Evolutionary conservation across 2,888 invertebrate genomes (phyloP), one percentile per base, ranked within the genome.

Genomic region (Lochmaea capreae): DNA sequence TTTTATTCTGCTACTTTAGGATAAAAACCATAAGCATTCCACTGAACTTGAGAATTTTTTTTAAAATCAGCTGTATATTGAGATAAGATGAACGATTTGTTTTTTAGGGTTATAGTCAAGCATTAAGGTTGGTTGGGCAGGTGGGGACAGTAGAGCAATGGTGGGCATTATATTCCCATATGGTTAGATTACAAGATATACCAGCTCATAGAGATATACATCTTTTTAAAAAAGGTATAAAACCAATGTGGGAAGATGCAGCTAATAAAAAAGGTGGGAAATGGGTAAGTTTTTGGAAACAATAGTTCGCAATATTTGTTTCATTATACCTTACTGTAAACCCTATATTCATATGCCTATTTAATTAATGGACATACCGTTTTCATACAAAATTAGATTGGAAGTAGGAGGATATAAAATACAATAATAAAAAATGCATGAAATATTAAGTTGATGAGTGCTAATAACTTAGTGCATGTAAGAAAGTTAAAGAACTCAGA

Each of bases 201-300:
- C 93, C 94, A 59, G 94, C 96, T 18, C 96, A 96, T 84, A 92
- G 97, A 84, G 98, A 99, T 88, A 93, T 98, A 84, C 98, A 98
- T 88, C 91, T 99, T 76, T 99, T 99, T 88, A 99, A 99, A 90
- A 92, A 97, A 83, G 99, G 98, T 81, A 98, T 99, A 84, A 96
- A 97, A 87, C 99, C 99, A 26, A 98, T 99, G 95, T 99, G 99
- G 99, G 99, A 99, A 90, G 98, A 99, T 88, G 93, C 94, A 74
- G 96, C 97, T 65, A 99, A 99, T 89, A 93, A 94, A 85, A 94
- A 95, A 87, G 99, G 99, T 69, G 99, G 99, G 42, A 98, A 98
- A 89, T 99, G 99, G 98, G 96, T 98, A 82, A 84, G 86, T 71
- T 33, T 66, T 26, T 42, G 4, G n/a, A 66, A 42, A 49, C 9